phyloP scores from a whole-genome alignment of 1,140 invertebrate species.

The Sycophila sp. region DNA sequence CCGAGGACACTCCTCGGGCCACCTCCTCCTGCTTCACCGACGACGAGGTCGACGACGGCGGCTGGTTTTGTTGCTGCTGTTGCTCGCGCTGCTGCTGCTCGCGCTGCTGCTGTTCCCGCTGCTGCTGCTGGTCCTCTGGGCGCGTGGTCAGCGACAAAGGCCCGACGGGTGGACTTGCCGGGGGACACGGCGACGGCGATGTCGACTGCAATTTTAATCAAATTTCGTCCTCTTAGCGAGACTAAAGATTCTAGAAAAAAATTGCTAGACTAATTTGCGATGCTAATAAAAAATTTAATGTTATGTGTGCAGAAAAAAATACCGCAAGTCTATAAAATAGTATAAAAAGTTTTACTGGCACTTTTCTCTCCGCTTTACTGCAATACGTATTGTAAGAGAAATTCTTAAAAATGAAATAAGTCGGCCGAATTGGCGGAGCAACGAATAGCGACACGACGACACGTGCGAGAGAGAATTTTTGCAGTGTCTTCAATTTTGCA shows the following conservation, averaged over 20 bases:
- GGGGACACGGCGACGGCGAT: conserved; percentile 64
- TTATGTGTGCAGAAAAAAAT: too few species aligned
- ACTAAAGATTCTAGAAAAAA: too few species aligned
- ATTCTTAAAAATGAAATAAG: too few species aligned
- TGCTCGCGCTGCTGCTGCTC: conserved; percentile 13
- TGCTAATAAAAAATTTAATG: too few species aligned
- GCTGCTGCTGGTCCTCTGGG: conserved; percentile 58
- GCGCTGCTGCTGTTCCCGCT: conserved; percentile 19
- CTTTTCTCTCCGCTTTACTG: too few species aligned
- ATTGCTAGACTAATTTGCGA: too few species aligned
- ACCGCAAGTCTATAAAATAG: too few species aligned
- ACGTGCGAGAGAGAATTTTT: too few species aligned
- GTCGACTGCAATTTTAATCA: conserved; percentile 52
- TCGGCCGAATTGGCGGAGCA: too few species aligned
- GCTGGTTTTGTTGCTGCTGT: conserved; percentile 30
- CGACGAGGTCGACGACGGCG: conserved; percentile 50
- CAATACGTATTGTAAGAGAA: too few species aligned
- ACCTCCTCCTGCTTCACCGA: conserved; percentile 62
- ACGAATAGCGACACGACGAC: too few species aligned
- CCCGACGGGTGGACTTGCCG: conserved; percentile 71
- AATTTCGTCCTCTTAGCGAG: background rate
- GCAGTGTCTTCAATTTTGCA: too few species aligned
- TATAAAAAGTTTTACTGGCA: background rate
- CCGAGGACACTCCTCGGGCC: conserved; percentile 56
- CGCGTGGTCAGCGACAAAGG: conserved; percentile 75